phyloP scores from a whole-genome alignment of 2,888 invertebrate species.

The Xestia rhomboidea region DNA sequence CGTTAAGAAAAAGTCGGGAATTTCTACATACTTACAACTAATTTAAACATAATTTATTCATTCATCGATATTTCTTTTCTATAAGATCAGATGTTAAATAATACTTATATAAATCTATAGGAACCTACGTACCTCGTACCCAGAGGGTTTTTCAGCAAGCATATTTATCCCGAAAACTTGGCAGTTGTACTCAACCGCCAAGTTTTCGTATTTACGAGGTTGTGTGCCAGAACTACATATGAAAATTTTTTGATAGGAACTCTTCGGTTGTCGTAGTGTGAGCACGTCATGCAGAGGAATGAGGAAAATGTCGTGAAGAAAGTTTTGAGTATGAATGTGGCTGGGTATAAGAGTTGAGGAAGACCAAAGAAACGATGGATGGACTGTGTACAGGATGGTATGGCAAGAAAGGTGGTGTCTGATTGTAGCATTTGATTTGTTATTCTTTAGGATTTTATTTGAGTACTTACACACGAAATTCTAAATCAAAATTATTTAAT shows the following conservation, averaged over 20 bases:
- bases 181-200: no score
- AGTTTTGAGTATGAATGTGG: no score
- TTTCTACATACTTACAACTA: constrained; percentile 27
- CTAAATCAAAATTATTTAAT: neutral
- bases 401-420: no score
- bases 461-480: neutral
- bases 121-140: no score
- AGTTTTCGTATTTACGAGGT: no score
- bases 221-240: neutral
- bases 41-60: constrained; percentile 33
- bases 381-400: no score
- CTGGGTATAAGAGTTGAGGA: no score
- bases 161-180: no score
- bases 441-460: neutral
- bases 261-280: no score
- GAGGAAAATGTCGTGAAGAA: no score
- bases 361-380: no score
- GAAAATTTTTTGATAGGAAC: neutral
- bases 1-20: constrained; percentile 24
- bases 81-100: neutral
- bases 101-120: neutral
- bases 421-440: neutral
- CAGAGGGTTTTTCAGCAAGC: neutral
- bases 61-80: constrained; percentile 16
- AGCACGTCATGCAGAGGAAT: no score